These are phyloP conservation scores for Callinectes sapidus DNA, from an alignment of 2,888 invertebrate genomes.

Conservation along the genomic window DNA sequence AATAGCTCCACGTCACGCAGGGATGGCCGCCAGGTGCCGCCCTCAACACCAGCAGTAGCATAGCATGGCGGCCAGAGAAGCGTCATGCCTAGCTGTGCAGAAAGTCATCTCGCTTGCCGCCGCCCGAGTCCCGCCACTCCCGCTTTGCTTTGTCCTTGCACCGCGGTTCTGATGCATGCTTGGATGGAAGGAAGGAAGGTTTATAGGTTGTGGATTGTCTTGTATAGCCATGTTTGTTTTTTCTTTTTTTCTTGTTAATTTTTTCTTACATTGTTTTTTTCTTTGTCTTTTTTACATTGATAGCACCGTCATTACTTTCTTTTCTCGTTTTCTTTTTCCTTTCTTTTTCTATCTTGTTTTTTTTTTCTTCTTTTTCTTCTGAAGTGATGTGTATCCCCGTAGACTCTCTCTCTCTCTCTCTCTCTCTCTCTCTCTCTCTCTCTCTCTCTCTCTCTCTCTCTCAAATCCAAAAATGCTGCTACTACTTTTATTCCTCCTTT, in stretches of 20 bases:
- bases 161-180: background rate
- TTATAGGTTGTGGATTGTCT: too few relatives aligned
- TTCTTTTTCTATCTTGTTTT: background rate
- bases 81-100: background rate
- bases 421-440: too few relatives aligned
- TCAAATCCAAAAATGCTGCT: too few relatives aligned
- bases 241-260: too few relatives aligned
- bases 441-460: too few relatives aligned
- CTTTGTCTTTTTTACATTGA: background rate
- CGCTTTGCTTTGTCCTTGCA: background rate
- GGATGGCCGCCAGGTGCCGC: background rate
- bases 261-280: too few relatives aligned
- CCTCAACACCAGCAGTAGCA: background rate
- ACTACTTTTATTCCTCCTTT: too few relatives aligned
- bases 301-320: too few relatives aligned
- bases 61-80: background rate
- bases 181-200: background rate
- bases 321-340: background rate
- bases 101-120: background rate
- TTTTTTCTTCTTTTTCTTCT: too few relatives aligned
- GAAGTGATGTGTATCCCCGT: too few relatives aligned
- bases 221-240: too few relatives aligned
- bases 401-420: too few relatives aligned
- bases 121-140: background rate
- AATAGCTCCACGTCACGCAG: background rate